phyloP scores from a whole-genome alignment of 30 jellyfish, hydroid and myxozoan species.

The Catostylus mosaicus region DNA sequence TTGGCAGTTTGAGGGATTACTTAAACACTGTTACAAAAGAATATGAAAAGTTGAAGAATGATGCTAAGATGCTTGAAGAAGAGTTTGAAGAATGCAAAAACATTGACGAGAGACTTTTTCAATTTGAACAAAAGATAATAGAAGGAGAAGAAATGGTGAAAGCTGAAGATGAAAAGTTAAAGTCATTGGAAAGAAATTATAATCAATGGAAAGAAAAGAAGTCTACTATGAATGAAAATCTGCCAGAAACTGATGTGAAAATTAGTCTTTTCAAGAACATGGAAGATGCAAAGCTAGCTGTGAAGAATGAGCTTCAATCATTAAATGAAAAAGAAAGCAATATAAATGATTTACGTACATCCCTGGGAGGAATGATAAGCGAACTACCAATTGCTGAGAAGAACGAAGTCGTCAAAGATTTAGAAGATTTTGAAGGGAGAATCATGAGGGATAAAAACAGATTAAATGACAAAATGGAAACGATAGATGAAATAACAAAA shows the following conservation, averaged over 20 bases:
- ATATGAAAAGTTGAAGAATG: constrained; percentile 21
- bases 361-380: not conserved
- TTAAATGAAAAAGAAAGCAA: not conserved
- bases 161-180: not conserved
- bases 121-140: constrained; percentile 3
- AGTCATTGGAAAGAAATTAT: not conserved
- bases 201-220: constrained; percentile 6
- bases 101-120: constrained; percentile 21
- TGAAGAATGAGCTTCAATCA: not conserved
- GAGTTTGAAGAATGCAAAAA: not conserved
- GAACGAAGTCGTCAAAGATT: not conserved
- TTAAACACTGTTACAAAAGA: constrained; percentile 1
- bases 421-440: not conserved
- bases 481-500: constrained; percentile 6
- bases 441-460: not conserved
- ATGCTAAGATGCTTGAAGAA: constrained; percentile 9
- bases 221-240: not conserved
- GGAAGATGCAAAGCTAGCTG: constrained; percentile 1
- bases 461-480: not conserved
- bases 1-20: not conserved
- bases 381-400: constrained; percentile 26
- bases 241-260: not conserved
- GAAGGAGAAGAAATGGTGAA: constrained; percentile 1
- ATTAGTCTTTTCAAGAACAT: not conserved
- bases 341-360: not conserved